phyloP scores from a whole-genome alignment of 2,113 vertebrate species.

The Corydoras sp. region DNA sequence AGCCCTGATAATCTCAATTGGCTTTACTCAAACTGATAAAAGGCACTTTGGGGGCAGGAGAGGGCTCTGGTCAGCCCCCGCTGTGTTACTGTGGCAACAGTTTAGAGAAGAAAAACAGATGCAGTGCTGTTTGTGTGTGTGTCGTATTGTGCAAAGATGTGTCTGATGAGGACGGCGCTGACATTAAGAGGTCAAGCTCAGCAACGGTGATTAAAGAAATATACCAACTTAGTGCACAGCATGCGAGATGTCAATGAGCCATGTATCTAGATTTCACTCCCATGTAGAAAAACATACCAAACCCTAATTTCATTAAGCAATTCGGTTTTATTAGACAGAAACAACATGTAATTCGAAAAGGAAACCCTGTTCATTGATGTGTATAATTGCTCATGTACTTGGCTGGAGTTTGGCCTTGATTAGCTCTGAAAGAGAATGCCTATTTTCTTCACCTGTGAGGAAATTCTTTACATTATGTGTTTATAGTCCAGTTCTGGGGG shows the following conservation, averaged over 20 bases:
- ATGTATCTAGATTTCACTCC: background rate
- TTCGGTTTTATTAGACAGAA: slow-evolving; percentile 4
- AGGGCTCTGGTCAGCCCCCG: slow-evolving; percentile 58
- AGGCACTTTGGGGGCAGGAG: slow-evolving; percentile 59
- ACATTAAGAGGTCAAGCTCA: slow-evolving; percentile 45
- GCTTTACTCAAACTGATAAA: slow-evolving; percentile 83
- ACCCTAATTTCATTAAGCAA: background rate
- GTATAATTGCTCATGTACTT: background rate
- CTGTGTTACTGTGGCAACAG: slow-evolving; percentile 64
- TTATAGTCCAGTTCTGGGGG: slow-evolving; percentile 54
- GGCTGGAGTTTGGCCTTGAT: background rate
- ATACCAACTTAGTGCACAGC: slow-evolving; percentile 20
- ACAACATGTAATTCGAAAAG: background rate
- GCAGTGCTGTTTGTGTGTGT: slow-evolving; percentile 28
- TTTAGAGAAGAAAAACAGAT: slow-evolving; percentile 50
- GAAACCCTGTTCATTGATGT: background rate
- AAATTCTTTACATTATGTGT: slow-evolving; percentile 59
- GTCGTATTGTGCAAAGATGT: slow-evolving; percentile 32
- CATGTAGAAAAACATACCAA: slow-evolving; percentile 2
- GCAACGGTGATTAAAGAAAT: slow-evolving; percentile 39
- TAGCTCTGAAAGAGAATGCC: slow-evolving; percentile 42
- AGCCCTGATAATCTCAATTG: slow-evolving; percentile 80
- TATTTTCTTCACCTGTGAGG: slow-evolving; percentile 57
- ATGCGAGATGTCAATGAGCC: background rate
- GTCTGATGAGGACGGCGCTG: slow-evolving; percentile 38